Conservation (phyloP, 2,797 vertebrate species). For the Taenioides sp. region DNA sequence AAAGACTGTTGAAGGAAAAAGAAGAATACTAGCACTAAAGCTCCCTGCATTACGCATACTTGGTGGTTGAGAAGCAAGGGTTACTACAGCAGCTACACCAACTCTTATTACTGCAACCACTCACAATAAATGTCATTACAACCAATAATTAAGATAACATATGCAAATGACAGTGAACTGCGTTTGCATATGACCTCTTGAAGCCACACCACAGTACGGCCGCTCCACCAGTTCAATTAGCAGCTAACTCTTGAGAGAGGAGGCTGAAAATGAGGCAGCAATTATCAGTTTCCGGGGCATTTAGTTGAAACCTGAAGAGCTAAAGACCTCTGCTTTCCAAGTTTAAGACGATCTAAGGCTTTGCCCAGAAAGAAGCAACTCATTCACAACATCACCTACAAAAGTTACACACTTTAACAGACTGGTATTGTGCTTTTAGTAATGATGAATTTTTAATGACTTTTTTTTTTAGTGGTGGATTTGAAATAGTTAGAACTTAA, state of each 20-base stretch:
- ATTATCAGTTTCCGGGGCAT: slow-evolving; percentile 60
- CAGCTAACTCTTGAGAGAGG: slow-evolving; percentile 43
- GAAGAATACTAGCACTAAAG: not conserved
- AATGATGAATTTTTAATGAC: no score
- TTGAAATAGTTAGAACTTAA: no score
- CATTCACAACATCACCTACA: slow-evolving; percentile 1
- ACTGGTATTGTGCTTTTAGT: not conserved
- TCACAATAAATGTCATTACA: not conserved
- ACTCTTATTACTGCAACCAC: not conserved
- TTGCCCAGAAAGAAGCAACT: not conserved
- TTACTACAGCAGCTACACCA: not conserved
- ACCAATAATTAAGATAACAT: slow-evolving; percentile 8
- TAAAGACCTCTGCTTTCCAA: slow-evolving; percentile 25
- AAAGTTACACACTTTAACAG: not conserved
- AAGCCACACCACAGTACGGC: slow-evolving; percentile 45
- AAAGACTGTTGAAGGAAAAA: not conserved
- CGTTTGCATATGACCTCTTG: slow-evolving; percentile 35
- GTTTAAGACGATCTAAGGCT: slow-evolving; percentile 7
- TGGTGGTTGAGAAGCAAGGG: not conserved
- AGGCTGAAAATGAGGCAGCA: slow-evolving; percentile 55
- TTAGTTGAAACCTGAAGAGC: slow-evolving; percentile 38
- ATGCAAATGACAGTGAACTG: slow-evolving; percentile 24
- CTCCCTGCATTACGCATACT: not conserved
- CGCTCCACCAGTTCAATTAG: slow-evolving; percentile 63
- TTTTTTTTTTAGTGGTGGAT: no score